Evolutionary conservation across 2,113 vertebrate species (phyloP), one percentile per base, ranked within the genome.

Genomic region (Amphilophus citrinellus): DNA sequence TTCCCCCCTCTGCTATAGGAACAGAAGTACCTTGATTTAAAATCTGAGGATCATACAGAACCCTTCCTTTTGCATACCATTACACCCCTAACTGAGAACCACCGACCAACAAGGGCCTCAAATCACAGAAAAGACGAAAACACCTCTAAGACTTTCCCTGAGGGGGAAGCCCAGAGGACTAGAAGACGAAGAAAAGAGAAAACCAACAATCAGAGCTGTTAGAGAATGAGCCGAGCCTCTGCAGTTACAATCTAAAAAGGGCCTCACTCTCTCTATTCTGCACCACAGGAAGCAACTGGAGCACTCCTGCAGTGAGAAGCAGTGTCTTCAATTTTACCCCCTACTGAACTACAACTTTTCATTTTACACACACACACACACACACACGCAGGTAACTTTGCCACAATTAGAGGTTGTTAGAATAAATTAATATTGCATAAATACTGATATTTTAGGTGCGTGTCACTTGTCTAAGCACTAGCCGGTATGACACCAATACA

Each of bases 211-310:
- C 6, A 24, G 42, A 85, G 66, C 44, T 24, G 30, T 60, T 30
- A 47, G 39, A 77, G 50, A 30, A 57, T 4, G 61, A 79, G 47
- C 60, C 10, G 5, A n/a, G 30, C 9, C 58, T 80, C 68, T 35
- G 42, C 76, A 50, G 73, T 65, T 53, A 22, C 59, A 5, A 30
- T 37, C 53, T 22, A 37, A 86, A 83, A 80, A 24, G 3, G 30
- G 6, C 8, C 30, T 78, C 22, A 1, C 20, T 73, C 61, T 53
- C 13, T 76, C 39, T 30, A 13, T 66, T 80, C 53, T 10, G 24
- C 76, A 60, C 66, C 17, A 13, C 61, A 56, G 78, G 84, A 76
- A 53, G 24, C 82, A 82, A 84, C 17, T 50, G 24, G 39, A 66
- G 35, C 50, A 10, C 60, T 66, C 79, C 79, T 35, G 61, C 66